phyloP scores from a whole-genome alignment of 2,113 vertebrate species.

The Etheostoma spectabile region DNA sequence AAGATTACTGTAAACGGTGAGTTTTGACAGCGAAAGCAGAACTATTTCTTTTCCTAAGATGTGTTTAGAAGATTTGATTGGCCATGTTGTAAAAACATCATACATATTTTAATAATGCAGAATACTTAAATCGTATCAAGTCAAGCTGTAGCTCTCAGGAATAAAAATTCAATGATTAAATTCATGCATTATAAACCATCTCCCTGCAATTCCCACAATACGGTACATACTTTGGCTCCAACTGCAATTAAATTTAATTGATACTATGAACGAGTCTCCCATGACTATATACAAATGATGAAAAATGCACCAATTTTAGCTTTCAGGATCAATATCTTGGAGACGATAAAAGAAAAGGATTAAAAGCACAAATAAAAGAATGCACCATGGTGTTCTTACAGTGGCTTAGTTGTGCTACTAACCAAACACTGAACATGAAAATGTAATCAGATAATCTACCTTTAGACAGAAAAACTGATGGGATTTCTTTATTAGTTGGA shows the following conservation, averaged over 20 bases:
- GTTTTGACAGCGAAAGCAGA: background rate
- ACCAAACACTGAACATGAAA: background rate
- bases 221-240: background rate
- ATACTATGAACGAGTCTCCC: background rate
- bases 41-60: background rate
- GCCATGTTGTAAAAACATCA: conserved; percentile 39
- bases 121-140: conserved; percentile 35
- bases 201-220: conserved; percentile 2
- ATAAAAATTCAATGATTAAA: conserved; percentile 53
- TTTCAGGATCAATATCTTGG: conserved; percentile 2
- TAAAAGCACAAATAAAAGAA: conserved; percentile 1
- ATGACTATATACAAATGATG: background rate
- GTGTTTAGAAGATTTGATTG: conserved; percentile 5
- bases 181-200: conserved; percentile 56
- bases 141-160: conserved; percentile 45
- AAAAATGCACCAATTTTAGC: background rate
- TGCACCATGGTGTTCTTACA: background rate
- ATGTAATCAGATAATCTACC: background rate
- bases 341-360: background rate
- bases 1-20: background rate
- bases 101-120: conserved; percentile 62
- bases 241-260: conserved; percentile 22
- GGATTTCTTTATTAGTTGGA: background rate
- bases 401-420: background rate
- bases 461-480: background rate